Conservation (phyloP, 92 coral and sea anemone genomes). For the Muricea muricata region DNA sequence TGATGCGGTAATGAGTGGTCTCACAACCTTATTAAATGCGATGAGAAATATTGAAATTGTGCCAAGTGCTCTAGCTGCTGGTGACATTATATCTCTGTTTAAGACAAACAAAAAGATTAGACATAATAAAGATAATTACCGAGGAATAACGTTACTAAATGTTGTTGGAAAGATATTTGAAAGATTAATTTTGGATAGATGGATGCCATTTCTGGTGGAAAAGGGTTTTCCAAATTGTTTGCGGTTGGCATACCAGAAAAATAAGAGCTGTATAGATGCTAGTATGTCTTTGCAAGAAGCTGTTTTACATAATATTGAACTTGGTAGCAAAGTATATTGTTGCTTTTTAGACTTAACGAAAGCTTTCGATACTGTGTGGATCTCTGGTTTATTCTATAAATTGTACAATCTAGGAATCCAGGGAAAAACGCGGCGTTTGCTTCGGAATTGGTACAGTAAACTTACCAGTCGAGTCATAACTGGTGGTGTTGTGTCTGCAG, state of each 20-base stretch:
- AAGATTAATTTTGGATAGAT: not conserved
- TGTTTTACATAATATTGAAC: not conserved
- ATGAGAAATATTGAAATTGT: not conserved
- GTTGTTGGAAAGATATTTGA: constrained; percentile 11
- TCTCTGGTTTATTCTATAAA: not conserved
- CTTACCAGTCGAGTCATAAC: not conserved
- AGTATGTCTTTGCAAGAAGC: not conserved
- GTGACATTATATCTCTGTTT: not conserved
- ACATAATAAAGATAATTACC: constrained; percentile 15
- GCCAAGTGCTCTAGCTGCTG: not conserved
- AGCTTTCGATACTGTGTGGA: not conserved
- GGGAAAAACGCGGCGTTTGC: constrained; percentile 1
- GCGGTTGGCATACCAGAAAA: not conserved
- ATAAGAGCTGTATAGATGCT: not conserved
- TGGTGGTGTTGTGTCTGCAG: not conserved
- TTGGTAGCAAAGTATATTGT: constrained; percentile 3
- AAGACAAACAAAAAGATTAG: constrained; percentile 1
- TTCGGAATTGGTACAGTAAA: not conserved
- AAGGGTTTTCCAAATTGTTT: not conserved
- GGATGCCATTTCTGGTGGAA: not conserved
- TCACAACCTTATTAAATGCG: not conserved
- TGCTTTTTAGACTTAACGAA: not conserved
- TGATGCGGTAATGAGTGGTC: too few relatives aligned
- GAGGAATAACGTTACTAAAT: constrained; percentile 30
- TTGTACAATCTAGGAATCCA: constrained; percentile 2